Conservation (phyloP, 2,888 invertebrate genomes). For the Agrotis ipsilon region DNA sequence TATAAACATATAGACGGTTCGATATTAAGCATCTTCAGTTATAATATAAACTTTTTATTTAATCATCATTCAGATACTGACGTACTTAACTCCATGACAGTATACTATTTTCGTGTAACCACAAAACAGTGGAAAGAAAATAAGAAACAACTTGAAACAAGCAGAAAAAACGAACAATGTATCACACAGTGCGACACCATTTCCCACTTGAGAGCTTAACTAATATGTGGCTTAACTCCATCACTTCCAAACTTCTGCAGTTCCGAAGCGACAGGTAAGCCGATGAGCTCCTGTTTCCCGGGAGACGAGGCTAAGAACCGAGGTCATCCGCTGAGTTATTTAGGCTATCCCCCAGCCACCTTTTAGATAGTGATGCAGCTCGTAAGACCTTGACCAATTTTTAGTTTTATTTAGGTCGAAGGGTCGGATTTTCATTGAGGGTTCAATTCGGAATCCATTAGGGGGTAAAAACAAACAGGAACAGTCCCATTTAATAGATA, state of each 20-base stretch:
- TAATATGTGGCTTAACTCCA: neutral
- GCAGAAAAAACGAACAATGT: neutral
- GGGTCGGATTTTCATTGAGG: neutral
- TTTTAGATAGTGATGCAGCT: slow-evolving; percentile 1
- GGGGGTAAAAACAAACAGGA: neutral
- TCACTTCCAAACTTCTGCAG: slow-evolving; percentile 5
- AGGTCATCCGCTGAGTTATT: neutral
- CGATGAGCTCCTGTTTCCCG: neutral
- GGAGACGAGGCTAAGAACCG: slow-evolving; percentile 8
- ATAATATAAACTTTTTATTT: neutral
- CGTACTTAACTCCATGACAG: neutral
- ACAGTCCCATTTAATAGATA: too few relatives aligned
- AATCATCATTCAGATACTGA: too few relatives aligned
- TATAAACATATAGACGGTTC: too few relatives aligned
- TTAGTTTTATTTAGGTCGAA: neutral
- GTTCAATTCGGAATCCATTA: too few relatives aligned
- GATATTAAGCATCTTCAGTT: too few relatives aligned
- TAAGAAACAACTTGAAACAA: neutral
- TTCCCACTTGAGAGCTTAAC: neutral
- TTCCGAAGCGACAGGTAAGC: slow-evolving; percentile 3
- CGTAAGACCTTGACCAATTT: slow-evolving; percentile 24
- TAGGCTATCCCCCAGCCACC: neutral
- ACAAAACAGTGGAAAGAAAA: too few relatives aligned
- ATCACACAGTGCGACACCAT: neutral
- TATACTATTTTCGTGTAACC: neutral